Evolutionary conservation across 2,797 vertebrate genomes (phyloP), one percentile per base, ranked within the genome.

Genomic region (Carapus acus): DNA sequence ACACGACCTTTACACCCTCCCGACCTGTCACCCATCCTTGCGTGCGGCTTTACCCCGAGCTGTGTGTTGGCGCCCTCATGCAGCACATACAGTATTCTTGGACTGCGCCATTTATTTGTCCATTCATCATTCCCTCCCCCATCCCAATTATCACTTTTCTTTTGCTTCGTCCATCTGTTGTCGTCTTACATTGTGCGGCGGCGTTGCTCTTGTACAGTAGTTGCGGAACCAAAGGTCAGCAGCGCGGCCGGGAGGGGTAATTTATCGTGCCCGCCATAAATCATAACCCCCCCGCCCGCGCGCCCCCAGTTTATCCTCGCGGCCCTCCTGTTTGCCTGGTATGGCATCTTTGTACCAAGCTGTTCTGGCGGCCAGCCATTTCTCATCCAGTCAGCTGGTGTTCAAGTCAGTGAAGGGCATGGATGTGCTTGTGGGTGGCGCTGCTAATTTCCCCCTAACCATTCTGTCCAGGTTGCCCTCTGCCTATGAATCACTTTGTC

Each of bases 401-500:
- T 57, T 60, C 54, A 41, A 44, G 56, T 51, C 59, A 69, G 31
- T 73, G 62, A 77, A 79, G 79, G 75, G 64, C 73, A 61, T 45
- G 56, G 54, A 34, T 44, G 61, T 71, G 63, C 42, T 54, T 64
- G 62, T 67, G 74, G 69, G 66, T 54, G 70, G 71, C n/a, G 40
- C 65, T 24, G 49, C 76, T 80, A 58, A 82, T 83, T 85, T 75
- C 70, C n/a, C n/a, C 65, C 74, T 65, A 78, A 73, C 81, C 61
- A 60, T 62, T 71, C 60, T 61, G 77, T 65, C 78, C 74, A 77
- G 67, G 66, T 62, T 82, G 82, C 72, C 82, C 85, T 86, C 76
- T 81, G 76, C 71, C 69, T 50, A 79, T 82, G 73, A 81, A 81
- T 78, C 81, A 83, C 17, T 16, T 69, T 78, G 84, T 85, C 82